A percentile compares a stretch with the other conserved stretches of the same genome.
phyloP scores from a whole-genome alignment of 2,888 invertebrate genomes.

The Stenotaenia linearis region DNA sequence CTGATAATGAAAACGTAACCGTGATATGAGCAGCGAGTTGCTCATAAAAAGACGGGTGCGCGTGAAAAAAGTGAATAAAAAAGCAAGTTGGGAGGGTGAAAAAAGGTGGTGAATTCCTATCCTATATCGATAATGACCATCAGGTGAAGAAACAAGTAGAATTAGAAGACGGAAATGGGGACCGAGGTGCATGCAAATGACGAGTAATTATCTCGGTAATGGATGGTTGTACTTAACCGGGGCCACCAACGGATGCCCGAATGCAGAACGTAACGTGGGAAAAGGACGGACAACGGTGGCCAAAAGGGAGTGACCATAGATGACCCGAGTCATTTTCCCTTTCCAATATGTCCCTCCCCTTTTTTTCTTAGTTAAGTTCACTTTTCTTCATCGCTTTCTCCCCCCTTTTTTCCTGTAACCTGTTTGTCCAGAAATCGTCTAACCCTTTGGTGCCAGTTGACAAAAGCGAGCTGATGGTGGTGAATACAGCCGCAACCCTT shows the following conservation, averaged over 20 bases:
- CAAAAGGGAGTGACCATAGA: constrained; percentile 5
- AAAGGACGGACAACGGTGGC: background rate
- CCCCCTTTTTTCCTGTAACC: constrained; percentile 26
- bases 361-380: constrained; percentile 21
- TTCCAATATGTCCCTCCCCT: background rate
- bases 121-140: background rate
- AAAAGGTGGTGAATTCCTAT: background rate
- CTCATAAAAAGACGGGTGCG: background rate
- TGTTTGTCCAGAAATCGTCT: constrained; percentile 30
- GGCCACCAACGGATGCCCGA: background rate
- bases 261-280: background rate
- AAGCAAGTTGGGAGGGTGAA: background rate
- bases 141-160: background rate
- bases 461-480: constrained; percentile 8
- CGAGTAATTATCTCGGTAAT: constrained; percentile 29
- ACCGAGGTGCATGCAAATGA: constrained; percentile 24
- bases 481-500: constrained; percentile 29
- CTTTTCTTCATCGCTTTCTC: constrained; percentile 21
- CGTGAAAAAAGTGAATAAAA: background rate
- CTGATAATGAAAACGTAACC: background rate
- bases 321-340: background rate
- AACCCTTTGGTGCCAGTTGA: constrained; percentile 31
- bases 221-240: constrained; percentile 28
- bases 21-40: background rate
- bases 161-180: constrained; percentile 12